Base-by-base conservation (phyloP, 2,797 vertebrate species). In the Loriculus beryllinus region DNA sequence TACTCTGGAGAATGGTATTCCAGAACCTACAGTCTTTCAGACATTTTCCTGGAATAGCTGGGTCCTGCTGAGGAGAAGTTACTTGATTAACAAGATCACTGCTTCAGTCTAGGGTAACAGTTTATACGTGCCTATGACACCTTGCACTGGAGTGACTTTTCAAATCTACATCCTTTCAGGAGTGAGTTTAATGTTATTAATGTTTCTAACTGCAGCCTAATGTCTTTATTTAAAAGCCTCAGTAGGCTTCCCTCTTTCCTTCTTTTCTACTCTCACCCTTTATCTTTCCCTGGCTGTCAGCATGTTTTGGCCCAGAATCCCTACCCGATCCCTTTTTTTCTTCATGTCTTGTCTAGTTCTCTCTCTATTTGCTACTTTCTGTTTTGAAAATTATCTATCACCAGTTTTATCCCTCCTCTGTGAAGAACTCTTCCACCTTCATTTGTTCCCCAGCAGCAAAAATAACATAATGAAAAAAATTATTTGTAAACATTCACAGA, bases 281-380 rank as follows among this genome's bases (percentile, higher is more conserved):
- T 28, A 26, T 82, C 26, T 88, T 74, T 13, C 28, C 8, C 17
- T 52, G 37, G 7, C 12, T 77, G 65, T 65, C 69, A 91, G 33
- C 10, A 51, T 3, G 3, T 77, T 87, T 87, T 85, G 45, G 31
- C 12, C 18, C 29, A 37, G 14, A 63, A 35, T 29, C 47, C 37
- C 56, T 2, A n/a, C 7, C 8, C 2, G 1, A 7, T 0, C 7
- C 1, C 2, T 8, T 13, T 8, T 6, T 12, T 35, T 57, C 22
- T 15, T 12, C 1, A 10, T 54, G 9, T 62, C 29, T 86, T 75
- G 3, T 65, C 22, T 52, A 40, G 5, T 33, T 83, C 11, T 87
- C 13, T 81, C 57, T 76, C 31, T 22, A 31, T 82, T 86, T 91
- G 12, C 23, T 79, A 37, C 37, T 77, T 90, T 70, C 12, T 3